Base-by-base conservation (phyloP, 2,797 vertebrate species). In the Salmo trutta region DNA sequence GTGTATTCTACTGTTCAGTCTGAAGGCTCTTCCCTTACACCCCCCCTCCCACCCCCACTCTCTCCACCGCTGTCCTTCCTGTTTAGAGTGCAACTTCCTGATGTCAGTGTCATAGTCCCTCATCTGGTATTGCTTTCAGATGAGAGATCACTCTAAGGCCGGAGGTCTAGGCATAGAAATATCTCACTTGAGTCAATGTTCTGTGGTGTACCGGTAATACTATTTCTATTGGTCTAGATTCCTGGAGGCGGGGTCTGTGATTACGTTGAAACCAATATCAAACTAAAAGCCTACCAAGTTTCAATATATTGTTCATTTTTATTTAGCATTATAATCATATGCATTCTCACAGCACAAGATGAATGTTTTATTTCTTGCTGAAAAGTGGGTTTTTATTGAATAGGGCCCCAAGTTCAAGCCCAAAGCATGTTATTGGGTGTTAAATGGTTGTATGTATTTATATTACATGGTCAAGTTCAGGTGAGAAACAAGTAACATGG, bases 71-170 rank as follows among this genome's bases (percentile, higher is more conserved):
- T 81, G 85, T 73, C 66, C 41, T 92, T 94, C 93, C 92, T 94
- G 93, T 94, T 94, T 93, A 93, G 89, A 85, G 78, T 78, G 81
- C 74, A 75, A 84, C 85, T 93, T 94, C 93, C 91, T 93, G 85
- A 81, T 89, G 78, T 71, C 51, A 75, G 86, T 91, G 90, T 90
- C 86, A 85, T 4, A 19, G 51, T 77, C 70, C 56, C 75, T 87
- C 86, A 92, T 91, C 89, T 92, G 90, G 77, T 89, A 81, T 88
- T 89, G 78, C 79, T 87, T 81, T 92, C 82, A 92, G 75, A 83
- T 78, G 77, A 29, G 68, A 31, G 31, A 5, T 59, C 29, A 47
- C 56, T 73, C 31, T 24, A 3, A 36, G 16, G 1, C 16, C 3
- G n/a, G 2, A n/a, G 0, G 19, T 19, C 56, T 21, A 2, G n/a